phyloP scores from a whole-genome alignment of 2,888 invertebrate genomes.

The Augochlorella aurata region DNA sequence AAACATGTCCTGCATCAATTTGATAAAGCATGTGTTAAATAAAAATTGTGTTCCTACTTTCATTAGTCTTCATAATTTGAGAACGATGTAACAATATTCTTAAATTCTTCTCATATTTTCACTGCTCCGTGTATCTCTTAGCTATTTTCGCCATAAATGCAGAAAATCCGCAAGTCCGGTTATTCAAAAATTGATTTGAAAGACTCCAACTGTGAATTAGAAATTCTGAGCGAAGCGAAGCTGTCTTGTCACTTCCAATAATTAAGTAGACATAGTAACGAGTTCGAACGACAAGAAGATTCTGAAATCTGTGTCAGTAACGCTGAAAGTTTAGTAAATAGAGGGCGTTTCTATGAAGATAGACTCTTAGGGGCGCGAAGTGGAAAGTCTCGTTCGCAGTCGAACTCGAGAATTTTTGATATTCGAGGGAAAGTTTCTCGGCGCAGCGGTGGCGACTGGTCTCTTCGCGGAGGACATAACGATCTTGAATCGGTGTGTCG shows the following conservation, averaged over 20 bases:
- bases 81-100: no score
- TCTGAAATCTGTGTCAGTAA: not conserved
- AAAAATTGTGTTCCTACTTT: no score
- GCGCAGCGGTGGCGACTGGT: not conserved
- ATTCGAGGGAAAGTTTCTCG: not conserved
- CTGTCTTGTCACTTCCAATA: not conserved
- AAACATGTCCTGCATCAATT: no score
- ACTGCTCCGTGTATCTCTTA: no score
- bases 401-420: not conserved
- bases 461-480: not conserved
- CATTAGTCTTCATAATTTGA: no score
- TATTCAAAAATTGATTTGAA: not conserved
- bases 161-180: no score
- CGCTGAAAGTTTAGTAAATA: not conserved
- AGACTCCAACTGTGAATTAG: not conserved
- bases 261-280: not conserved
- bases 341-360: not conserved
- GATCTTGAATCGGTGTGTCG: not conserved
- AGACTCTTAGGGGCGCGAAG: not conserved
- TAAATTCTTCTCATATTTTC: no score
- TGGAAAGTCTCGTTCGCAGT: constrained; percentile 6
- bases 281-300: not conserved
- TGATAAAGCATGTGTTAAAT: no score
- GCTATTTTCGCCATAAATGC: no score
- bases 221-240: not conserved